Evolutionary conservation across 2,113 vertebrate genomes (phyloP), one percentile per base, ranked within the genome.

Genomic region (Calyptommatus sinebrachiatus): DNA sequence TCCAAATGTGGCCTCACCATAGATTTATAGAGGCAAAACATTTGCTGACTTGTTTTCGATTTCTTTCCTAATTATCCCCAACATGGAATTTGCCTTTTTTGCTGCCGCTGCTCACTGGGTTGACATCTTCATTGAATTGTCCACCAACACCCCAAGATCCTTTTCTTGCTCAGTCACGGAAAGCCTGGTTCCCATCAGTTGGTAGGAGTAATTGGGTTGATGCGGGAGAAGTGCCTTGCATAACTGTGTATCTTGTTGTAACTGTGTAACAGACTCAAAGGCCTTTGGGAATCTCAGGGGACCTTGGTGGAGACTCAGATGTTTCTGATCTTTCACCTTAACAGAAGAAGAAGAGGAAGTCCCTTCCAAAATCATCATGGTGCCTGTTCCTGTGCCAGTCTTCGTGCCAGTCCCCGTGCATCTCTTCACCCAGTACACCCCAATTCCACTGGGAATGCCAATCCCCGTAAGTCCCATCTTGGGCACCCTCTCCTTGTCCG

Each of bases 371-470:
- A 76, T 98, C 66, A 41, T 99, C 79, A 91, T 99, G 71, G 85
- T 99, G 57, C 98, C 98, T 22, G 89, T 99, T 83, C 98, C 98
- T 20, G 97, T 99, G 29, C 98, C 98, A 4, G 94, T 99, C 73
- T 99, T 96, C 85, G 86, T 99, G 81, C 98, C 98, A 65, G 91
- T 99, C 26, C 98, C 98, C 68, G 94, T 99, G 96, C 95, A 96
- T 89, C 96, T 99, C 91, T 99, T 98, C 93, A 96, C 96, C 68
- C 98, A 99, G 88, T 97, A 93, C 85, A 92, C 96, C 2, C 98
- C 98, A 35, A 93, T 95, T 80, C 94, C 96, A 0, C 84, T 99
- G 69, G 96, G 95, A 61, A 86, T 99, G 88, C 98, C 98, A 7
- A 46, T 99, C 74, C 98, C 98, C 31, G 98, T 99, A 92, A 87